phyloP scores from a whole-genome alignment of 2,113 vertebrate species.

The Motacilla alba region DNA sequence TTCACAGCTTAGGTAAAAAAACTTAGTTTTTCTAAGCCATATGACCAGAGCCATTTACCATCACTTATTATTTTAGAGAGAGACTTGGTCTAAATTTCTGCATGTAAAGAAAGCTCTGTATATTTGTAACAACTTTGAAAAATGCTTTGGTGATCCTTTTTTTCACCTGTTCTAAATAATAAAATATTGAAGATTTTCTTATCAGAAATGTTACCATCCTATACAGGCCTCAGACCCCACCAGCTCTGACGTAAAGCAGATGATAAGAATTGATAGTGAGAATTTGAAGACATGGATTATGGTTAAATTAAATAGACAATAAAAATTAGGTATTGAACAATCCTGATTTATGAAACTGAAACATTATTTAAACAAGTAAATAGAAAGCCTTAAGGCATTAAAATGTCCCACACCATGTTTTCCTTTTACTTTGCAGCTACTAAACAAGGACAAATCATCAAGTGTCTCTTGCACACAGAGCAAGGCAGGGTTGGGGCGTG shows the following conservation, averaged over 20 bases:
- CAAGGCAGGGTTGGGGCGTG: neutral
- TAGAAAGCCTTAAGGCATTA: neutral
- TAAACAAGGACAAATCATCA: neutral
- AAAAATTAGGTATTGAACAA: neutral
- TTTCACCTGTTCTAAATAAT: neutral
- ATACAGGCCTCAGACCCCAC: neutral
- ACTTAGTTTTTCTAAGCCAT: accelerated
- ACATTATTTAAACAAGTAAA: neutral
- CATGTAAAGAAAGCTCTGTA: neutral
- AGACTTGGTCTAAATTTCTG: neutral
- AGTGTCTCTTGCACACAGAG: neutral
- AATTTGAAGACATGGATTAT: neutral
- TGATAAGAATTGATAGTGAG: neutral
- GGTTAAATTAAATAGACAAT: neutral
- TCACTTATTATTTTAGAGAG: neutral
- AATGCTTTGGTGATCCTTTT: neutral
- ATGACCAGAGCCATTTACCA: neutral
- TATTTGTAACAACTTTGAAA: neutral
- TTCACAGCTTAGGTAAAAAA: neutral
- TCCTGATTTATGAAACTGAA: neutral
- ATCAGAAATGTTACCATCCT: neutral
- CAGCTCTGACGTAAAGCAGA: neutral
- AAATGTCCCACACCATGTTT: neutral
- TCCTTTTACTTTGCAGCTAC: neutral
- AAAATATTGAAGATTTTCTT: neutral